Evolutionary conservation across 2,888 invertebrate genomes (phyloP).

Genomic region (Myopa tessellatipennis): DNA sequence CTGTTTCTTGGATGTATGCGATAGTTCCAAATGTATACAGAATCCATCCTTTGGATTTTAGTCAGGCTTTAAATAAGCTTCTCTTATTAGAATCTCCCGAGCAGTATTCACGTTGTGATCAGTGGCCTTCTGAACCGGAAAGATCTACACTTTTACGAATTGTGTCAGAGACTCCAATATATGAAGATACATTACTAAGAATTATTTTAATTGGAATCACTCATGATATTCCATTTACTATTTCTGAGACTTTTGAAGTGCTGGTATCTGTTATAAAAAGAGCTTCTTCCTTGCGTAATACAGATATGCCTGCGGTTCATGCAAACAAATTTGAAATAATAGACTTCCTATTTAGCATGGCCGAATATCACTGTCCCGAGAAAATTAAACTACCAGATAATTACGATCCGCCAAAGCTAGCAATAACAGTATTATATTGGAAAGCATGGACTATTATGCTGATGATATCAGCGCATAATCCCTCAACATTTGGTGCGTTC

Average conservation of each 20-base stretch:
- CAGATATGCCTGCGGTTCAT: slow-evolving; percentile 78
- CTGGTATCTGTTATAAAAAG: slow-evolving; percentile 86
- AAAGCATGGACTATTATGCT: slow-evolving; percentile 90
- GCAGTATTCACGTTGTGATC: slow-evolving; percentile 83
- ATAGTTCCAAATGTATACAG: slow-evolving; percentile 80
- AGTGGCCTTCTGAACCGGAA: slow-evolving; percentile 94
- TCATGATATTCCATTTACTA: slow-evolving; percentile 82
- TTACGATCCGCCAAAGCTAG: slow-evolving; percentile 85
- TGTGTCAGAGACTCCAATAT: slow-evolving; percentile 88
- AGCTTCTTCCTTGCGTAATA: slow-evolving; percentile 81
- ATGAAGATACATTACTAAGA: slow-evolving; percentile 85
- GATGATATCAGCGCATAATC: slow-evolving; percentile 93
- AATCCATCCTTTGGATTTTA: slow-evolving; percentile 78
- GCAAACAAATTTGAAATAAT: slow-evolving; percentile 87
- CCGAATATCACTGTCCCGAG: slow-evolving; percentile 92
- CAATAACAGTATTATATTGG: slow-evolving; percentile 94
- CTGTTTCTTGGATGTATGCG: slow-evolving; percentile 89
- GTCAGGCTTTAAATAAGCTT: slow-evolving; percentile 82
- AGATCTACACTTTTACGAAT: slow-evolving; percentile 81
- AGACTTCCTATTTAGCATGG: slow-evolving; percentile 89
- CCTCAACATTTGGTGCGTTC: slow-evolving; percentile 83
- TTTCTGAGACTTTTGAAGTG: slow-evolving; percentile 87
- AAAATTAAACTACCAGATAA: slow-evolving; percentile 88
- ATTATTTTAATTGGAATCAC: slow-evolving; percentile 82
- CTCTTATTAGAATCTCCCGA: slow-evolving; percentile 83